Percentiles rank a stretch among this genome's conserved stretches.
These are phyloP conservation scores for Agrypnus murinus DNA, from an alignment of 2,888 invertebrate species.

Conservation along the genomic window DNA sequence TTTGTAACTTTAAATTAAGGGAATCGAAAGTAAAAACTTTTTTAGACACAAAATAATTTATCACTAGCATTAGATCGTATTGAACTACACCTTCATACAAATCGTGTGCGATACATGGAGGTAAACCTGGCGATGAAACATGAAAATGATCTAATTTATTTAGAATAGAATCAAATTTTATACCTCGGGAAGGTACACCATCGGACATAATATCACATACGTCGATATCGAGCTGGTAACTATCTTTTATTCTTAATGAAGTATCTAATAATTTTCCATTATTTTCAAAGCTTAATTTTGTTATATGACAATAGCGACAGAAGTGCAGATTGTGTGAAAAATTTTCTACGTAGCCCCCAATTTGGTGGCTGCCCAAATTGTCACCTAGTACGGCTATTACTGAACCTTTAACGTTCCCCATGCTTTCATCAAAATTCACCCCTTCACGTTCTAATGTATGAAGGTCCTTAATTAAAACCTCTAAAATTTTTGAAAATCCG, in stretches of 20 bases:
- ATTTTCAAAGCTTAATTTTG: too few species aligned
- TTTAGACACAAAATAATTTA: slow-evolving; percentile 24
- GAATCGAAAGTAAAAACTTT: not conserved
- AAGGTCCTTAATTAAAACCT: slow-evolving; percentile 25
- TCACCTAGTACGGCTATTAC: slow-evolving; percentile 13
- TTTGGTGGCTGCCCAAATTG: slow-evolving; percentile 10
- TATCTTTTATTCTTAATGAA: too few species aligned
- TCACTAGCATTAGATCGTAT: not conserved
- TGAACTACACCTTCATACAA: not conserved
- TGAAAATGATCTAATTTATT: not conserved
- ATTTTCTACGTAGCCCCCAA: slow-evolving; percentile 36
- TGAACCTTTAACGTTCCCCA: slow-evolving; percentile 15
- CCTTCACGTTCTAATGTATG: slow-evolving; percentile 29
- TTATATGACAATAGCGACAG: slow-evolving; percentile 52
- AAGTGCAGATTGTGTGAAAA: slow-evolving; percentile 14
- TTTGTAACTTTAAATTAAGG: not conserved
- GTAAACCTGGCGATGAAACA: not conserved
- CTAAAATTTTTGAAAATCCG: slow-evolving; percentile 31
- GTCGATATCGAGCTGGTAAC: too few species aligned
- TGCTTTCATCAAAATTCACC: slow-evolving; percentile 22
- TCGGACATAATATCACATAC: too few species aligned
- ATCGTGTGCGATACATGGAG: not conserved
- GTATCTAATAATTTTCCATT: too few species aligned
- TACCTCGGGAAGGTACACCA: not conserved
- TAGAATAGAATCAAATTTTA: not conserved